A percentile compares a stretch with the other conserved stretches of the same genome.
Conservation (phyloP, 2,888 invertebrate species). For the Glaucopsyche alexis region DNA sequence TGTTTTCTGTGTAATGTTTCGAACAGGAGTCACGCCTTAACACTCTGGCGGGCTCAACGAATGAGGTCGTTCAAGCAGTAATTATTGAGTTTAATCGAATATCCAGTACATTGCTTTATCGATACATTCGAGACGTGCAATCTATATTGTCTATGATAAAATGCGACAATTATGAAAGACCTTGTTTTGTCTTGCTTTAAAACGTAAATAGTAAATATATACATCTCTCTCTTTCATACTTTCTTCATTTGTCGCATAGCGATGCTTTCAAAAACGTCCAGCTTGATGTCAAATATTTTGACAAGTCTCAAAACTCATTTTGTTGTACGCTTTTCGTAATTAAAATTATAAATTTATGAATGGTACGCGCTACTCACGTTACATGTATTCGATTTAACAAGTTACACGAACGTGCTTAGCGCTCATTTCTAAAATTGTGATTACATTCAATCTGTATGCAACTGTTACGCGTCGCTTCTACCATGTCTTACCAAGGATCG, state of each 20-base stretch:
- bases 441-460: constrained; percentile 76
- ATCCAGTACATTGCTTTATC: not conserved
- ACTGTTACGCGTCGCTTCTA: constrained; percentile 77
- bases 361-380: constrained; percentile 58
- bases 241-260: constrained; percentile 43
- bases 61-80: too few relatives aligned
- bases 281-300: constrained; percentile 72
- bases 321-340: constrained; percentile 30
- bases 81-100: not conserved
- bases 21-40: too few relatives aligned
- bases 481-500: constrained; percentile 85
- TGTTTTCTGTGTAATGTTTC: too few relatives aligned
- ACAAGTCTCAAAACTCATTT: constrained; percentile 32
- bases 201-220: constrained; percentile 16
- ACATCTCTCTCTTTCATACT: constrained; percentile 27
- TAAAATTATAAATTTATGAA: constrained; percentile 63
- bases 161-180: not conserved
- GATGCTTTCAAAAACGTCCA: constrained; percentile 59
- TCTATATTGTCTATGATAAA: constrained; percentile 27
- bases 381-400: constrained; percentile 52
- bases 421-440: constrained; percentile 65
- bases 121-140: not conserved
- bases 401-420: constrained; percentile 52
- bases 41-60: too few relatives aligned
- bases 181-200: constrained; percentile 46